phyloP scores from a whole-genome alignment of 1,140 invertebrate genomes.

The Cherax destructor region DNA sequence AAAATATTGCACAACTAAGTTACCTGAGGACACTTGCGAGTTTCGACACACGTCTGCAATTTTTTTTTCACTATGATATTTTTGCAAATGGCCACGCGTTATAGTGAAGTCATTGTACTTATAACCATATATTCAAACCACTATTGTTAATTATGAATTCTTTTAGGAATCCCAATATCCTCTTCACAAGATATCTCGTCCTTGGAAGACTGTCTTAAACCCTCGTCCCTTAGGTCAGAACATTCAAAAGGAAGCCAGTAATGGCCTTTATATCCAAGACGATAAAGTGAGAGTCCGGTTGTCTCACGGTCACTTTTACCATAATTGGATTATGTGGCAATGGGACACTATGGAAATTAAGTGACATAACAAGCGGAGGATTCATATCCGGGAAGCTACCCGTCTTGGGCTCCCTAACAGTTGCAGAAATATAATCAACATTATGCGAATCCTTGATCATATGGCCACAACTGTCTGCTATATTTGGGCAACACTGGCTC shows the following conservation, averaged over 20 bases:
- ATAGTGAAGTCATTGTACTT: no score
- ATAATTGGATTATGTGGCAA: background rate
- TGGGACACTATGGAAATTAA: background rate
- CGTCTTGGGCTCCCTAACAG: background rate
- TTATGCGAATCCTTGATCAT: background rate
- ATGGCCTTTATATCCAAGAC: background rate
- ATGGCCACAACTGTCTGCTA: background rate
- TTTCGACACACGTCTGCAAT: no score
- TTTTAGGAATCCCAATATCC: background rate
- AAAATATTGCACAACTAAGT: no score
- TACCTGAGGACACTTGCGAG: no score
- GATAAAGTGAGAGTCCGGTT: background rate
- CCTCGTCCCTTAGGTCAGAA: background rate
- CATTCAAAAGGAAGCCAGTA: background rate
- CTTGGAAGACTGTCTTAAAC: background rate
- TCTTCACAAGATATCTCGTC: background rate
- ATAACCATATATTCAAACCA: no score
- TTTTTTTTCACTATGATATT: no score
- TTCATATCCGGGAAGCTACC: background rate
- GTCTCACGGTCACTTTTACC: background rate
- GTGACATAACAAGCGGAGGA: background rate
- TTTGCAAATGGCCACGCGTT: no score
- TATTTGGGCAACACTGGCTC: background rate
- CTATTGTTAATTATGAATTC: background rate
- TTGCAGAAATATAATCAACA: background rate